A percentile compares a stretch with the other conserved stretches of the same genome.
These are phyloP conservation scores for Hyles lineata DNA, from an alignment of 2,888 invertebrate species.

Conservation along the genomic window DNA sequence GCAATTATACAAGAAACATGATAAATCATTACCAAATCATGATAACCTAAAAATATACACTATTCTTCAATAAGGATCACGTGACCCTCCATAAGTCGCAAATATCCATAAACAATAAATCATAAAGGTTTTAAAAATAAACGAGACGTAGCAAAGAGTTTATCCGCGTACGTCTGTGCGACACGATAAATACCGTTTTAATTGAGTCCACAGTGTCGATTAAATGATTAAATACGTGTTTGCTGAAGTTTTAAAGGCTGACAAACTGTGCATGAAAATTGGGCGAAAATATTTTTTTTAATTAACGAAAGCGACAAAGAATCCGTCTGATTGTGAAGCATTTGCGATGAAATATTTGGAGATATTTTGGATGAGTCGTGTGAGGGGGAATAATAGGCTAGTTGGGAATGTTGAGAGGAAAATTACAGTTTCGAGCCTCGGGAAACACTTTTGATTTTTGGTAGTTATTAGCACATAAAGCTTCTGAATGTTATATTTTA, in stretches of 20 bases:
- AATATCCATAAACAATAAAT: neutral
- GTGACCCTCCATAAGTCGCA: too few relatives aligned
- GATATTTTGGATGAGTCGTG: neutral
- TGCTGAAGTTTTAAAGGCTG: slow-evolving; percentile 16
- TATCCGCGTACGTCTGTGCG: neutral
- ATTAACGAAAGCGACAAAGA: neutral
- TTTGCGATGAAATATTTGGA: neutral
- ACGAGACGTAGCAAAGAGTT: neutral
- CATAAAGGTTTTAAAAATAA: neutral
- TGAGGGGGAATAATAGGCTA: neutral
- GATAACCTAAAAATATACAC: too few relatives aligned
- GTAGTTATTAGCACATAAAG: neutral
- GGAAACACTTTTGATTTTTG: too few relatives aligned
- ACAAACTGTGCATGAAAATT: slow-evolving; percentile 13
- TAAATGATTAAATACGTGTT: slow-evolving; percentile 25
- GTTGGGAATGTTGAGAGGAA: neutral
- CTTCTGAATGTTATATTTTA: too few relatives aligned
- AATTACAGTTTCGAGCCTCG: too few relatives aligned
- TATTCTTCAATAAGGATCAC: too few relatives aligned
- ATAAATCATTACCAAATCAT: too few relatives aligned
- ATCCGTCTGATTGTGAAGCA: neutral
- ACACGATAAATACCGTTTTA: slow-evolving; percentile 14
- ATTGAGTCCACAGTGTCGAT: slow-evolving; percentile 27
- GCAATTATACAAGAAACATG: too few relatives aligned
- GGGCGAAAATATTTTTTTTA: slow-evolving; percentile 10